Evolutionary conservation across 2,797 vertebrate genomes (phyloP), one percentile per base, ranked within the genome.

Genomic region (Harpagifer antarcticus): DNA sequence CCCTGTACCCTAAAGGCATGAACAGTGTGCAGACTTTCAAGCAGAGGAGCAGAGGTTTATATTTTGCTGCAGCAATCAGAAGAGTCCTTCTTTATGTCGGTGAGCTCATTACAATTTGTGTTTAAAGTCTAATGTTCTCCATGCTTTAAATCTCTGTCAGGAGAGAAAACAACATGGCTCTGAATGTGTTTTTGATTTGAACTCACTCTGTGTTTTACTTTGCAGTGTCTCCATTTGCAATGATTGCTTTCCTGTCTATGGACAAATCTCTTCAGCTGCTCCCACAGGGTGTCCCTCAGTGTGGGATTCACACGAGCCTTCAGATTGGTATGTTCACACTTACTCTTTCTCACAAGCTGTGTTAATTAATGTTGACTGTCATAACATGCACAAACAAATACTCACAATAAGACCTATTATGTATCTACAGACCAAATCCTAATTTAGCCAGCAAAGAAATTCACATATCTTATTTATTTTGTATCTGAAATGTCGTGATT

Each of bases 251-350:
- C 92, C 95, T 99, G 85, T 96, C 97, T 6, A 88, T 97, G 91
- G 98, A 99, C 83, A 90, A 44, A 74, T 97, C 97, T 1, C 93
- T 99, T 62, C 92, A 96, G 77, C 88, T 83, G 61, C 92, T 96
- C 9, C n/a, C 96, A 97, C 87, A 97, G 94, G 1, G 88, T 94
- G 64, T 96, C 96, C 70, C 92, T 98, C 82, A 96, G 95, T 81
- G 92, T 99, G 91, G 98, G 98, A 91, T 96, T 99, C 91, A 97
- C 97, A 31, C 95, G 98, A 93, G 97, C 97, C 73, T 99, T 98
- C 84, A 96, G 98, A 95, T 96, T 95, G 96, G 98, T 99, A 93
- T 2, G 79, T 14, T 68, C 27, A 62, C 27, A 59, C 45, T 81
- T 33, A 52, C 11, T 42, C 13, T 27, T 47, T 2, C 23, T 73